Evolutionary conservation across 1,140 invertebrate species (phyloP).

Genomic region (Caenorhabditis latens): DNA sequence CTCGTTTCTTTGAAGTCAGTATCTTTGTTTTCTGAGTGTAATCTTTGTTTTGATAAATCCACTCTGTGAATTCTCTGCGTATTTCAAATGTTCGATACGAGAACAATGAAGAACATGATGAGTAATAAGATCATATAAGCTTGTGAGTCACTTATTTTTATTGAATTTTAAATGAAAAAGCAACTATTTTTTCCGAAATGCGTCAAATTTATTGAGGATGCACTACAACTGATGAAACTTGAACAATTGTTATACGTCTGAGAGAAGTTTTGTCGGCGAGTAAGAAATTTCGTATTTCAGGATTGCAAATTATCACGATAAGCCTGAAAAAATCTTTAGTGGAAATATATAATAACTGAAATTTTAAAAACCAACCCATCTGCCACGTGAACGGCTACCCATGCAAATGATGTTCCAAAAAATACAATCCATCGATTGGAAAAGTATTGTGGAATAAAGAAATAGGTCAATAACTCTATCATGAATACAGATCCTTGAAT

Average conservation of each 20-base stretch:
- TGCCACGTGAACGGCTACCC: background rate
- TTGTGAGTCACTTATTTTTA: background rate
- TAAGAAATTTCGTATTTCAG: background rate
- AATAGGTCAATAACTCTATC: background rate
- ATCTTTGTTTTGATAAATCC: no score
- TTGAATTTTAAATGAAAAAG: background rate
- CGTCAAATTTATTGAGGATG: background rate
- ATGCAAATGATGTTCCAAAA: background rate
- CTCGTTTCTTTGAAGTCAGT: no score
- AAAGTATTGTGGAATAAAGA: background rate
- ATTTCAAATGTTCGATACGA: no score
- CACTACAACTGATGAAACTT: background rate
- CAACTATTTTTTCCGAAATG: no score
- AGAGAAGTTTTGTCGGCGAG: background rate
- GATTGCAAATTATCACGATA: background rate
- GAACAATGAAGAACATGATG: no score
- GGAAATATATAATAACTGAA: no score
- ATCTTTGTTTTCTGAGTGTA: no score
- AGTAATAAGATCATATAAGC: no score
- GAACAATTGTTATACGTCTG: background rate
- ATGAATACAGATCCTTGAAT: slow-evolving; percentile 4
- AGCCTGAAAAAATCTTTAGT: background rate
- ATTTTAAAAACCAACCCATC: background rate
- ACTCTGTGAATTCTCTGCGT: no score
- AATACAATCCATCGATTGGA: background rate